These are phyloP conservation scores for Mythimna ferrago DNA, from an alignment of 2,888 invertebrate species.

Conservation along the genomic window DNA sequence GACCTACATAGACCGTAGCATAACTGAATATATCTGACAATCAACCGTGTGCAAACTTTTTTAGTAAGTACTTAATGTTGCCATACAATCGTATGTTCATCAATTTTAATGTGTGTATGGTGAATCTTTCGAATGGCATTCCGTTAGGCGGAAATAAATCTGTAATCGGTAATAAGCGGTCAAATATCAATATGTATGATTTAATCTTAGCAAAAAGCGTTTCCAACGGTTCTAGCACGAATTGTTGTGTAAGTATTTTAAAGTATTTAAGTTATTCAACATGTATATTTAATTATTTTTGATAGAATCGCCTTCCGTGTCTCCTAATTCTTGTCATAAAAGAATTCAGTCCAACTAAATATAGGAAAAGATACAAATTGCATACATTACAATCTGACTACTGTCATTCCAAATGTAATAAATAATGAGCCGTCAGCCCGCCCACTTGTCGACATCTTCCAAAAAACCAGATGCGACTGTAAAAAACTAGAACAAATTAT, in stretches of 20 bases:
- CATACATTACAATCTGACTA: background rate
- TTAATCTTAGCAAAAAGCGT: conserved; percentile 15
- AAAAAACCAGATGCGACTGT: background rate
- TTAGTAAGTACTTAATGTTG: background rate
- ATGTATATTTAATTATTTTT: background rate
- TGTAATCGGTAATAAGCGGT: conserved; percentile 17
- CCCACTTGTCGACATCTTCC: background rate
- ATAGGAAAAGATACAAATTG: background rate
- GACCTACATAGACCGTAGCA: background rate
- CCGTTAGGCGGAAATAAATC: conserved; percentile 26
- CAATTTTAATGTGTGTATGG: conserved; percentile 3
- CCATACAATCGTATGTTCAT: conserved; percentile 12
- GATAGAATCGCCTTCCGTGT: background rate
- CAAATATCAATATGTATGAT: conserved; percentile 7
- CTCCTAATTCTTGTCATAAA: background rate
- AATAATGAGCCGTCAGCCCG: background rate
- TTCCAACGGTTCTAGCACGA: conserved; percentile 16
- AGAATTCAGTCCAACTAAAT: no score
- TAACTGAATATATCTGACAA: background rate
- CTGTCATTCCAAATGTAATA: background rate
- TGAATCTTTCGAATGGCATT: conserved; percentile 5
- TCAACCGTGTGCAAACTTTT: background rate
- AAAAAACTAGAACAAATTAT: conserved; percentile 3
- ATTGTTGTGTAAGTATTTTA: background rate
- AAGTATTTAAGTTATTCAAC: no score